A percentile compares a stretch with the other conserved stretches of the same genome.
phyloP scores from a whole-genome alignment of 2,797 vertebrate species.

The Setipinna tenuifilis region DNA sequence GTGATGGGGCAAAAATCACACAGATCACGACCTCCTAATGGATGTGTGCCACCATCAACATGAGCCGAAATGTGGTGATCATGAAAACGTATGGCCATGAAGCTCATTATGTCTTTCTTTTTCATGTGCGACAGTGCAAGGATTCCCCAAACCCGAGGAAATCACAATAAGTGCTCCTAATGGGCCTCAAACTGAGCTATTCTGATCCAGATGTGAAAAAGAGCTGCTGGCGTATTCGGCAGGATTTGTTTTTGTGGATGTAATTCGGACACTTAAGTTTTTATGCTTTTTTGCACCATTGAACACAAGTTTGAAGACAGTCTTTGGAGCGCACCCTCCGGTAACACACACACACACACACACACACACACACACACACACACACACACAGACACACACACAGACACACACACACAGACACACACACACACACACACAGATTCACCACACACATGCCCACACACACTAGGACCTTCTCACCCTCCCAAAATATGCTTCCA shows the following conservation, averaged over 20 bases:
- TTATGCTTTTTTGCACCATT: slow-evolving; percentile 54
- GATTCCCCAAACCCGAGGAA: neutral
- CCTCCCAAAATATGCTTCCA: slow-evolving; percentile 33
- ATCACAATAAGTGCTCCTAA: neutral
- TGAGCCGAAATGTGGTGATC: neutral
- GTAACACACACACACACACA: slow-evolving; percentile 24
- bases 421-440: slow-evolving; percentile 37
- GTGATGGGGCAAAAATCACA: slow-evolving; percentile 16
- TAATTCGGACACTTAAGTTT: slow-evolving; percentile 55
- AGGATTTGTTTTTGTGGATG: slow-evolving; percentile 32
- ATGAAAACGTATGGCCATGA: neutral
- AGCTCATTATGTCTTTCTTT: neutral
- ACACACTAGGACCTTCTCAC: slow-evolving; percentile 34
- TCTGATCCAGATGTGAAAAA: neutral
- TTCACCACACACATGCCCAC: slow-evolving; percentile 33
- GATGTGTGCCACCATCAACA: neutral
- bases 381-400: slow-evolving; percentile 37
- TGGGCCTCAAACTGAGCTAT: neutral
- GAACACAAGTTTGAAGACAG: slow-evolving; percentile 55
- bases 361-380: slow-evolving; percentile 32
- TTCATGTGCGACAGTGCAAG: neutral
- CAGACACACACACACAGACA: slow-evolving; percentile 18
- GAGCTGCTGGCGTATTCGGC: neutral
- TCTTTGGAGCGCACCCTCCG: slow-evolving; percentile 5
- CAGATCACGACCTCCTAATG: slow-evolving; percentile 14